A percentile compares a stretch with the other conserved stretches of the same genome.
These are phyloP conservation scores for Diuraphis noxia DNA, from an alignment of 1,140 invertebrate genomes.

Conservation along the genomic window DNA sequence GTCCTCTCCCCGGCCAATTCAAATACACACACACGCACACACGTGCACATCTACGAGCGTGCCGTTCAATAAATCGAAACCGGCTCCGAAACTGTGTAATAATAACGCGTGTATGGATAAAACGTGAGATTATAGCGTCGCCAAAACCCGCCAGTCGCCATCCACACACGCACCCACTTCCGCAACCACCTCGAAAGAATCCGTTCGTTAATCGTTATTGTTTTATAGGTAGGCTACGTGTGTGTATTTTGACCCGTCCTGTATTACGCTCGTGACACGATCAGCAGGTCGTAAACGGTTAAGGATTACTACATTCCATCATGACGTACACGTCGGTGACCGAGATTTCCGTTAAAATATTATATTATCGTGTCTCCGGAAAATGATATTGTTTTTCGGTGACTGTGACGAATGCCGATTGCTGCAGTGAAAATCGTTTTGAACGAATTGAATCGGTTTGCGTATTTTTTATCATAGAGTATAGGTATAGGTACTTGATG, in stretches of 20 bases:
- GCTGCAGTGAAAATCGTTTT: background rate
- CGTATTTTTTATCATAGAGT: background rate
- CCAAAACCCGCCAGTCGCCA: background rate
- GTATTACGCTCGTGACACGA: background rate
- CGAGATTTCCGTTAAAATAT: background rate
- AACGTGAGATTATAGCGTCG: background rate
- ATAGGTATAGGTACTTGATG: too few species aligned
- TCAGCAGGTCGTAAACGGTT: background rate
- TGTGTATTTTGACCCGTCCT: background rate
- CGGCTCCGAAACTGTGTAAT: background rate
- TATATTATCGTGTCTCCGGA: background rate
- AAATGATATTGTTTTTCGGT: background rate
- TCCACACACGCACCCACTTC: too few species aligned
- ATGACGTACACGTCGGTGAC: too few species aligned
- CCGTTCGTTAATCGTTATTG: background rate
- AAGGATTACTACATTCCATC: too few species aligned
- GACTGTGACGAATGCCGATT: background rate
- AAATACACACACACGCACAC: background rate
- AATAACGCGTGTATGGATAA: background rate
- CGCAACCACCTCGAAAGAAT: background rate
- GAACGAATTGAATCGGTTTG: background rate
- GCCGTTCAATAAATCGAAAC: constrained; percentile 1
- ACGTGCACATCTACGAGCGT: background rate
- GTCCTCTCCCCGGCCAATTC: background rate
- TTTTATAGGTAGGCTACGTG: background rate